Evolutionary conservation across 1,140 invertebrate genomes (phyloP).

Genomic region (Leptoteleia sp.): DNA sequence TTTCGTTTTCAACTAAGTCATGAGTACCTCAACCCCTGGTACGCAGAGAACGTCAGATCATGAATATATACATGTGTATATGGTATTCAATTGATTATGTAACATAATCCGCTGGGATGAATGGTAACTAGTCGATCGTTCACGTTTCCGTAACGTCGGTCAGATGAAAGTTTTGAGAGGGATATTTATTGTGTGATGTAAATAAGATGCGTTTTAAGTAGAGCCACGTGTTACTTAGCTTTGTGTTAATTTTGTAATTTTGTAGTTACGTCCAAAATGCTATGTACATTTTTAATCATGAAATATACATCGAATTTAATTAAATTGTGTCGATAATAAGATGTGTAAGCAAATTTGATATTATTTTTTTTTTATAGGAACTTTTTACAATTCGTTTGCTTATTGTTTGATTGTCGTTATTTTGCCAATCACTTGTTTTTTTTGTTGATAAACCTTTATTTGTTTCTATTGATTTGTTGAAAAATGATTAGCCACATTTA

Average conservation of each 20-base stretch:
- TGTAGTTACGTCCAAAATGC: constrained; percentile 18
- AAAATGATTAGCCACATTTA: too few relatives aligned
- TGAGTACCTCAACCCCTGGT: constrained; percentile 67
- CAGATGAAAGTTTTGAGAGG: constrained; percentile 57
- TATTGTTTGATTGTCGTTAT: not conserved
- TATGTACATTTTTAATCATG: constrained; percentile 13
- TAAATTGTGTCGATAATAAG: not conserved
- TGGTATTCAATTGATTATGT: constrained; percentile 37
- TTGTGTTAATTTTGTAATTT: constrained; percentile 56
- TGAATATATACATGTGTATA: constrained; percentile 60
- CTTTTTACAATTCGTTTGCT: not conserved
- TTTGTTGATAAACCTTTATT: too few relatives aligned
- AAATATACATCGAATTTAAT: constrained; percentile 11
- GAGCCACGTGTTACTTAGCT: constrained; percentile 38
- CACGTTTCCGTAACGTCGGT: constrained; percentile 5
- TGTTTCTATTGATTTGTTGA: too few relatives aligned
- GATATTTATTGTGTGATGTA: constrained; percentile 45
- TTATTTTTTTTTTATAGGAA: constrained; percentile 2
- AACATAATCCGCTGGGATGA: constrained; percentile 46
- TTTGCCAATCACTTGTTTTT: not conserved
- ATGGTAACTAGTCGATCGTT: constrained; percentile 59
- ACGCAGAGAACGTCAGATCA: constrained; percentile 57
- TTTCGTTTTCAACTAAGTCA: constrained; percentile 71
- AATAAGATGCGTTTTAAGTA: constrained; percentile 38
- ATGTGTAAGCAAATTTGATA: constrained; percentile 6